Evolutionary conservation across 1,140 invertebrate genomes (phyloP).

Genomic region (Cydia amplana): DNA sequence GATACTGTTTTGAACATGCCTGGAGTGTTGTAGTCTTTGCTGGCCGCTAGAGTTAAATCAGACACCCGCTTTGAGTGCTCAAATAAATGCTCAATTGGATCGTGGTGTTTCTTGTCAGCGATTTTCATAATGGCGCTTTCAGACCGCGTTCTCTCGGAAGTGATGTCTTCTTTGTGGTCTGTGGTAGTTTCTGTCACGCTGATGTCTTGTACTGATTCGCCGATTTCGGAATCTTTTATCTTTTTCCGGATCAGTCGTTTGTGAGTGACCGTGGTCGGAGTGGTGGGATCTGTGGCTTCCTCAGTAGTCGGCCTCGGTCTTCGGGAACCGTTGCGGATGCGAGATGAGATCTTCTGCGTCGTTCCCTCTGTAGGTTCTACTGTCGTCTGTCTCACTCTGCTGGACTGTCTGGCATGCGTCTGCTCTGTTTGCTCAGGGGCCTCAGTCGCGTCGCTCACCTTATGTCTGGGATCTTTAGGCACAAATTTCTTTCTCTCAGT

Average conservation of each 20-base stretch:
- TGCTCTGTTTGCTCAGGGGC: constrained; percentile 57
- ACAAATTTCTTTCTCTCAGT: constrained; percentile 75
- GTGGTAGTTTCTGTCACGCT: constrained; percentile 60
- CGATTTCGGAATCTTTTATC: constrained; percentile 65
- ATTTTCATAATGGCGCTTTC: constrained; percentile 81
- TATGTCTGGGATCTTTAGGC: constrained; percentile 76
- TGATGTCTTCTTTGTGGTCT: constrained; percentile 63
- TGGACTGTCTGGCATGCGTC: constrained; percentile 50
- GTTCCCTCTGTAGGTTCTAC: constrained; percentile 49
- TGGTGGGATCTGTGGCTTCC: constrained; percentile 59
- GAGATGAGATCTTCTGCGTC: constrained; percentile 64
- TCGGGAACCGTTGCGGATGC: constrained; percentile 63
- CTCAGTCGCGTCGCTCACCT: constrained; percentile 54
- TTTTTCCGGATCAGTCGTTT: constrained; percentile 67
- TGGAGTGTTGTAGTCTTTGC: constrained; percentile 81
- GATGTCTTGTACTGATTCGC: constrained; percentile 68
- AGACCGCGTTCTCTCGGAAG: constrained; percentile 73
- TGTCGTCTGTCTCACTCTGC: constrained; percentile 54
- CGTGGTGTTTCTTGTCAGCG: constrained; percentile 70
- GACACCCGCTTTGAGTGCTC: constrained; percentile 81
- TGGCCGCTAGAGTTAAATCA: constrained; percentile 80
- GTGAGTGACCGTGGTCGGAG: constrained; percentile 46
- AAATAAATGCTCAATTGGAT: constrained; percentile 64
- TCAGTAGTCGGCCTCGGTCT: constrained; percentile 59
- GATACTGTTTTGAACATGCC: constrained; percentile 80